Base-by-base conservation (phyloP, 1,140 invertebrate genomes). In the Lasioglossum albipes region DNA sequence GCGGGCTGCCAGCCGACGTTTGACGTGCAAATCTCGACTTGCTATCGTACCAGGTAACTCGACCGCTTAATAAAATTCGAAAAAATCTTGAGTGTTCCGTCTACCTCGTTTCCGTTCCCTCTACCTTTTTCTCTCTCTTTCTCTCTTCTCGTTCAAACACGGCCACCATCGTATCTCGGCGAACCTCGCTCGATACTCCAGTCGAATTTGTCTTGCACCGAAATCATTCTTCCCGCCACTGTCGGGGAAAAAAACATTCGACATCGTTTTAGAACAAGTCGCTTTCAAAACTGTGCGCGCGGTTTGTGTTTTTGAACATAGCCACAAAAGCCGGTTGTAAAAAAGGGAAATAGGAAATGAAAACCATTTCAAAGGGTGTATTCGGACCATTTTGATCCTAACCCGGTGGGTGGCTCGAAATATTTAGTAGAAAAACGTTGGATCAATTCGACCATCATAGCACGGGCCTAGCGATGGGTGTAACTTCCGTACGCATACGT, bases 21-120 rank as follows among this genome's bases (percentile, higher is more conserved):
- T 87, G 84, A 82, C 86, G 65, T 66, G 75, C 82, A 82, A 86
- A 84, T 87, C 75, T 72, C 61, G 49, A 65, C 61, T 73, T 73
- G 64, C 57, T n/a, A 70, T 71, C 77, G 61, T 69, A 69, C 36
- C 62, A 76, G 71, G 61, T 74, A 70, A 49, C 75, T 57, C 67
- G 80, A 79, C 81, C 77, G 80, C 80, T 76, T 84, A 82, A 76
- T 76, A 68, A 67, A 76, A 76, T 76, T 61, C 13, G 36, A 27
- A 61, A 76, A 61, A 68, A 68, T 75, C 61, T 49, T 36, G 10
- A 62, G 64, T 7, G 13, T 45, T 22, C 27, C 36, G 7, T n/a
- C 9, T 7, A 6, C 5, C 27, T n/a, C 42, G n/a, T 16, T 52
- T 22, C 20, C 57, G 7, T n/a, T 59, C 57, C 7, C 57, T 59